Conservation (phyloP, 2,797 vertebrate genomes). For the Ciconia nigra region DNA sequence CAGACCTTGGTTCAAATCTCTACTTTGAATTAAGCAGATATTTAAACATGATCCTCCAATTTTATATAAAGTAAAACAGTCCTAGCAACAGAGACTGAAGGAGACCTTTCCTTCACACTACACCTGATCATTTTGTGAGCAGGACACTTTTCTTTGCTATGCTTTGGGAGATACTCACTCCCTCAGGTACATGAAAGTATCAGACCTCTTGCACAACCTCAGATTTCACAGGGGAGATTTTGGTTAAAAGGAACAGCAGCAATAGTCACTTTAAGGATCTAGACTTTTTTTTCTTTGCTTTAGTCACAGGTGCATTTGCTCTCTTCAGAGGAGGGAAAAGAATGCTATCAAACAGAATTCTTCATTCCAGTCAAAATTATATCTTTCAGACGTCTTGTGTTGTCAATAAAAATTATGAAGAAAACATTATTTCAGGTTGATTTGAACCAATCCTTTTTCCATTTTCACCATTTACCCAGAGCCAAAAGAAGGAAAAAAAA, state of each 20-base stretch:
- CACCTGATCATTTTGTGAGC: not conserved
- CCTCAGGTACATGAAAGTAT: not conserved
- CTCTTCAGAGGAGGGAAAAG: not conserved
- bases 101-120: not conserved
- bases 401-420: not conserved
- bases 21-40: not conserved
- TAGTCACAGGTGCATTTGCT: not conserved
- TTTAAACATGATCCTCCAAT: not conserved
- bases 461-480: not conserved
- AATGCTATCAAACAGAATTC: not conserved
- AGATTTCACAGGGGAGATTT: not conserved
- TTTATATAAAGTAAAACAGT: not conserved
- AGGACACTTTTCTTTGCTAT: not conserved
- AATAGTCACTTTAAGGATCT: not conserved
- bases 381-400: not conserved
- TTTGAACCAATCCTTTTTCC: not conserved
- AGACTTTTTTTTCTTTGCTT: not conserved
- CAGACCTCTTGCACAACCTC: not conserved
- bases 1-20: not conserved
- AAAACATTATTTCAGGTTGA: not conserved
- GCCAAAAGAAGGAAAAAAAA: not conserved
- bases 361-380: not conserved
- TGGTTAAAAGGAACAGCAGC: not conserved
- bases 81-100: not conserved
- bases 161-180: fast-evolving